phyloP scores from a whole-genome alignment of 2,797 vertebrate species.

The Morelia viridis region DNA sequence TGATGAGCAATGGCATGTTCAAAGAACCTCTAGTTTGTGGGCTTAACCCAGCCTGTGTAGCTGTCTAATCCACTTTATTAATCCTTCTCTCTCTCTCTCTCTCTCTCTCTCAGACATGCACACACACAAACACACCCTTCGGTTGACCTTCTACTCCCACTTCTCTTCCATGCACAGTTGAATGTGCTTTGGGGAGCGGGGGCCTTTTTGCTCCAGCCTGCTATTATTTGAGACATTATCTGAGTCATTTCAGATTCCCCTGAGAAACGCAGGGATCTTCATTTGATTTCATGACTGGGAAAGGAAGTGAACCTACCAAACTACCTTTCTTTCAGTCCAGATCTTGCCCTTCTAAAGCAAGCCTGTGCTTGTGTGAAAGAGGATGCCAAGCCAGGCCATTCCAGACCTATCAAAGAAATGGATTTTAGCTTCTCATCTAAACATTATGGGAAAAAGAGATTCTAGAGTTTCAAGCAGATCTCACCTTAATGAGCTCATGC shows the following conservation, averaged over 20 bases:
- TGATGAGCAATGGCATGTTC: background rate
- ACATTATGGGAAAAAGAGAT: background rate
- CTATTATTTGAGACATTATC: too few relatives aligned
- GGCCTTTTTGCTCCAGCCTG: too few relatives aligned
- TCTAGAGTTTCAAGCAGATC: background rate
- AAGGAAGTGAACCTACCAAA: background rate
- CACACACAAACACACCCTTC: background rate
- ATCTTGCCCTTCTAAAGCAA: background rate
- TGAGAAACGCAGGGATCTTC: too few relatives aligned
- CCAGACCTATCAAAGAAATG: background rate
- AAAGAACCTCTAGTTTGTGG: too few relatives aligned
- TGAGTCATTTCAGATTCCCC: too few relatives aligned
- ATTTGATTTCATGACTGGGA: too few relatives aligned
- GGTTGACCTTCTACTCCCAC: background rate
- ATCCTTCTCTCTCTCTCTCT: background rate
- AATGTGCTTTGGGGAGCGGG: too few relatives aligned
- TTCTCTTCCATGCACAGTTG: too few relatives aligned
- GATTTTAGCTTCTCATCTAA: background rate
- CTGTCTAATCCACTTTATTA: background rate
- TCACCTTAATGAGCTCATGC: background rate
- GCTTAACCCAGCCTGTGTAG: too few relatives aligned
- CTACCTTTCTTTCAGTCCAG: background rate
- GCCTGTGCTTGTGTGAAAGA: background rate
- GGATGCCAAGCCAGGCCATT: background rate
- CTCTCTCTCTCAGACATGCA: too few relatives aligned